These are phyloP conservation scores for Scomber scombrus DNA, from an alignment of 2,113 vertebrate genomes.

Conservation along the genomic window DNA sequence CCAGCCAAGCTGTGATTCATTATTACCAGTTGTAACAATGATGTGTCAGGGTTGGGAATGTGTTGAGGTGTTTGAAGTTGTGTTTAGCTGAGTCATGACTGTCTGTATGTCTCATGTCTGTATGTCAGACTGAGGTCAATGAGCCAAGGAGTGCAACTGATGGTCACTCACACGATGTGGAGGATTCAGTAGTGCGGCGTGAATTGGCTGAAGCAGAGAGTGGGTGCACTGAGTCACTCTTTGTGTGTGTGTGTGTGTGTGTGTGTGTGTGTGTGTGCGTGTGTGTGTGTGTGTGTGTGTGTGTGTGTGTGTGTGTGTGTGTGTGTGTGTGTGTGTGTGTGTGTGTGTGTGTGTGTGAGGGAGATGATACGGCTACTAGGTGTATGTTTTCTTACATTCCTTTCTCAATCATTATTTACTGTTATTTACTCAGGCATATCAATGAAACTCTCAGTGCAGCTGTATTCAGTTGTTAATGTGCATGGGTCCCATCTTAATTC, in stretches of 20 bases:
- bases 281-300: not conserved
- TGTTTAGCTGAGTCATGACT: not conserved
- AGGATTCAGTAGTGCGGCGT: not conserved
- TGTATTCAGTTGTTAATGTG: no score
- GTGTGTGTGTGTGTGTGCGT: no score
- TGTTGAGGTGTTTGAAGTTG: not conserved
- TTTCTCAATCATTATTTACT: not conserved
- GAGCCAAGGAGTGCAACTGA: not conserved
- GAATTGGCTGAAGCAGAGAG: constrained; percentile 4
- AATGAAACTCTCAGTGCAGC: no score
- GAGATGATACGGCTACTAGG: no score
- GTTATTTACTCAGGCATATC: no score
- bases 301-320: not conserved
- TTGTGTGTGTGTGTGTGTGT: no score
- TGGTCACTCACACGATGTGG: not conserved
- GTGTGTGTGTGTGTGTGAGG: no score
- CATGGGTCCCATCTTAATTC: no score
- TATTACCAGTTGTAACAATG: not conserved
- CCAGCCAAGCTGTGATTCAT: not conserved
- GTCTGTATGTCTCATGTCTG: not conserved
- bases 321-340: not conserved
- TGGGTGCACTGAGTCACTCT: constrained; percentile 1
- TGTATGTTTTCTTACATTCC: not conserved
- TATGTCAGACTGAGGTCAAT: constrained; percentile 19
- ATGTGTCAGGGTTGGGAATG: not conserved